Base-by-base conservation (phyloP, 2,113 vertebrate species). In the Chroicocephalus ridibundus region DNA sequence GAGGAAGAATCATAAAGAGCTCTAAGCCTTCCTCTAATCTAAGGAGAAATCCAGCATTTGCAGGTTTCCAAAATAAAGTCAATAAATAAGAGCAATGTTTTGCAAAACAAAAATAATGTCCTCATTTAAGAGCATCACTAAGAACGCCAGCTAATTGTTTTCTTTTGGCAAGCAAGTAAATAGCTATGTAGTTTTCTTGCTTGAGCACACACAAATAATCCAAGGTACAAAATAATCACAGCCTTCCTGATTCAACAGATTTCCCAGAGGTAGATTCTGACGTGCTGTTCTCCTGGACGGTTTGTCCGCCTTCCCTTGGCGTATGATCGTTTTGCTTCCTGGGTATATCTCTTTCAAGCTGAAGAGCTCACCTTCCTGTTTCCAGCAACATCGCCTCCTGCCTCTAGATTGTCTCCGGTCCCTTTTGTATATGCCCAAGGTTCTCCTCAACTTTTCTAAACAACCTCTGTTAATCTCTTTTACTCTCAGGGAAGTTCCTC, bases 171-270 rank as follows among this genome's bases (percentile, higher is more conserved):
- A 90, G 71, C 91, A 86, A 49, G 40, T 83, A 72, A 91, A 84
- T 75, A 87, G 74, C 65, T 91, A 38, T 68, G 84, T 55, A 34
- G 65, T 86, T 94, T 96, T 86, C 86, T 94, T 95, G 88, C 91
- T 91, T 91, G 79, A 87, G 74, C 75, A 96, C 80, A 92, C 92
- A 81, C 71, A 78, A 82, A 77, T 86, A 94, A 93, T 86, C 55
- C 88, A 91, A 82, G 49, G 82, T 83, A 69, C 74, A 86, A 95
- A 88, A 83, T 52, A 72, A 89, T 85, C 91, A 80, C 34, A 82
- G 38, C 16, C 36, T 42, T 80, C 58, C 27, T 57, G 36, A 81
- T 71, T 79, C 74, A 82, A 96, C 47, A 82, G 71, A 93, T 92
- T 96, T 94, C 90, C 81, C 87, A 83, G 52, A 49, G n/a, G 32